Evolutionary conservation across 2,888 invertebrate genomes (phyloP).

Genomic region (Mamestra brassicae): DNA sequence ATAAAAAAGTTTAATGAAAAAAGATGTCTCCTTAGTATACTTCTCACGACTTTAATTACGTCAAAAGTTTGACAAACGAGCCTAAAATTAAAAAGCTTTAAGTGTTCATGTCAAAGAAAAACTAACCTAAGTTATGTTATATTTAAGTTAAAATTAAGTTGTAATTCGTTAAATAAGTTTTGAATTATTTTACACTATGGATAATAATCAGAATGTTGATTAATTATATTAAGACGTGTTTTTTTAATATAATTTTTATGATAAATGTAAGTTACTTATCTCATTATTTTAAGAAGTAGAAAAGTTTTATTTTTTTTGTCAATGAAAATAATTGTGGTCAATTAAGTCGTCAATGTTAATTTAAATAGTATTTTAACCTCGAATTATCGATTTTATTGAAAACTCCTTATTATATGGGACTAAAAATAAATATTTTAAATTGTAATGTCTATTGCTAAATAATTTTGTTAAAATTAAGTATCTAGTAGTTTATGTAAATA

Average conservation of each 20-base stretch:
- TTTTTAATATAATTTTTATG: conserved; percentile 3
- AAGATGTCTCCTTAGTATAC: conserved; percentile 56
- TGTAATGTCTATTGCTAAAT: conserved; percentile 42
- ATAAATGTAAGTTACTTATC: conserved; percentile 12
- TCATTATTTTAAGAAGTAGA: conserved; percentile 15
- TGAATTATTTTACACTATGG: conserved; percentile 18
- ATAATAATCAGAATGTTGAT: conserved; percentile 14
- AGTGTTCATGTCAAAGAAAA: conserved; percentile 86
- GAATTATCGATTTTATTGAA: conserved; percentile 47
- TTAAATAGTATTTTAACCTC: conserved; percentile 42
- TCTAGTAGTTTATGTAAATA: conserved; percentile 57
- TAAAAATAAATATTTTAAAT: conserved; percentile 37
- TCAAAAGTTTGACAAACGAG: conserved; percentile 69
- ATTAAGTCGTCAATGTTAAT: conserved; percentile 54
- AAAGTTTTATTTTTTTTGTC: not conserved
- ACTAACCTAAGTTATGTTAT: conserved; percentile 44
- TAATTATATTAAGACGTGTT: conserved; percentile 30
- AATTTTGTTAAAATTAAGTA: conserved; percentile 30
- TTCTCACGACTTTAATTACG: conserved; percentile 64
- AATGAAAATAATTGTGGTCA: conserved; percentile 39
- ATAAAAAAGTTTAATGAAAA: conserved; percentile 48
- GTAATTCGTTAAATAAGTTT: conserved; percentile 22
- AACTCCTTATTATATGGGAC: conserved; percentile 23
- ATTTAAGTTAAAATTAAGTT: conserved; percentile 39
- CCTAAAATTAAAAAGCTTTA: conserved; percentile 88